A percentile compares a stretch with the other conserved stretches of the same genome.
These are phyloP conservation scores for Creontiades dilutus DNA, from an alignment of 2,888 invertebrate genomes.

Conservation along the genomic window DNA sequence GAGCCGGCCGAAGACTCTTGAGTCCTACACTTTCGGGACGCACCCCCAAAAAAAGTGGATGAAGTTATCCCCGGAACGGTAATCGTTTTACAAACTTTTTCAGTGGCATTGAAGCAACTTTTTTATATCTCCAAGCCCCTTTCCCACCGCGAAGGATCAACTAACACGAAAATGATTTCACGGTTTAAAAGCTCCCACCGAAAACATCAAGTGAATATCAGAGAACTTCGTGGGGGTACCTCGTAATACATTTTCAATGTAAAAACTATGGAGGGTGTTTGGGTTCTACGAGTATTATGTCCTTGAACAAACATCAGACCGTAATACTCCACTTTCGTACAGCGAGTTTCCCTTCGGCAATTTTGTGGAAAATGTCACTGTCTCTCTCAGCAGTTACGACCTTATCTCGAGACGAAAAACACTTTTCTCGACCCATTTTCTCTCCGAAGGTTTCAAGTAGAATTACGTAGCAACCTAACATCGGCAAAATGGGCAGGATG, in stretches of 20 bases:
- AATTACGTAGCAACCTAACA: neutral
- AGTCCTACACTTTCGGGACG: neutral
- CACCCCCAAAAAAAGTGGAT: neutral
- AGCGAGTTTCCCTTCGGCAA: neutral
- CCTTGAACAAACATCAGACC: neutral
- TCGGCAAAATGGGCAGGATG: neutral
- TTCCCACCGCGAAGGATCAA: neutral
- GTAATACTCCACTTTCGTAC: conserved; percentile 23
- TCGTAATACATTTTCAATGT: neutral
- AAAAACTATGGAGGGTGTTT: neutral
- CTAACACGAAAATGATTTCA: conserved; percentile 36
- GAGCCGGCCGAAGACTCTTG: neutral
- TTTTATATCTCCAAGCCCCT: neutral
- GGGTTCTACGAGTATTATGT: neutral
- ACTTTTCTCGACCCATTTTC: conserved; percentile 27
- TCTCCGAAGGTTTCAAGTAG: neutral
- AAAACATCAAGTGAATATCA: conserved; percentile 10
- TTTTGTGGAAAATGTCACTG: conserved; percentile 1
- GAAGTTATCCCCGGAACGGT: neutral
- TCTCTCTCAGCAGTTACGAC: conserved; percentile 34
- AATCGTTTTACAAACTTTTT: conserved; percentile 27
- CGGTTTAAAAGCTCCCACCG: neutral
- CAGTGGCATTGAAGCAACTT: conserved; percentile 16
- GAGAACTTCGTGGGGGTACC: neutral
- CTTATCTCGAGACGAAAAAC: conserved; percentile 22